These are phyloP conservation scores for Creontiades dilutus DNA, from an alignment of 2,888 invertebrate species.

Conservation along the genomic window DNA sequence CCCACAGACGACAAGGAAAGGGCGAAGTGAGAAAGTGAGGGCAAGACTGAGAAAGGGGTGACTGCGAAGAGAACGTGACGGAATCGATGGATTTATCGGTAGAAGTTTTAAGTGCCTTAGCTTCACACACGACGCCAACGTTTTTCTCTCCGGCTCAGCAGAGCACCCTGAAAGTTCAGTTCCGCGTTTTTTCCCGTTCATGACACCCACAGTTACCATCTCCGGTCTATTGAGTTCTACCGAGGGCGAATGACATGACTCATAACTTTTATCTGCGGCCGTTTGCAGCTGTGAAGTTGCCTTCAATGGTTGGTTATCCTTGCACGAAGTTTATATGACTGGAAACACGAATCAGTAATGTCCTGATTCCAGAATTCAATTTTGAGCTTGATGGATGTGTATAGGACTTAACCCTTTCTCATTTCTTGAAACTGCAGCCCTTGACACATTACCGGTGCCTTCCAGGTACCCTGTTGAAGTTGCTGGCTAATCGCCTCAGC, in stretches of 20 bases:
- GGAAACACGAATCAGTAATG: too few relatives aligned
- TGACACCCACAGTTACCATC: neutral
- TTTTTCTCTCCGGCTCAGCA: neutral
- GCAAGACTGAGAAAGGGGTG: neutral
- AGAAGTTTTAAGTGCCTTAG: constrained; percentile 35
- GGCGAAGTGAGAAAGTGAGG: neutral
- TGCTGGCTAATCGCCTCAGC: too few relatives aligned
- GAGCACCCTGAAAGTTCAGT: neutral
- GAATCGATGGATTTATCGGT: constrained; percentile 27
- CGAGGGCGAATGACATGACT: neutral
- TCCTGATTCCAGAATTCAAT: too few relatives aligned
- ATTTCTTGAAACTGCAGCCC: too few relatives aligned
- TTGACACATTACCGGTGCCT: too few relatives aligned
- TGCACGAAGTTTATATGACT: too few relatives aligned
- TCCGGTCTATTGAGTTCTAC: constrained; percentile 6
- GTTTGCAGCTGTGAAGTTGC: neutral
- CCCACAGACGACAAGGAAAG: neutral
- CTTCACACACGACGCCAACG: constrained; percentile 10
- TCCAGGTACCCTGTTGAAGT: too few relatives aligned
- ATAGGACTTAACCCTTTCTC: too few relatives aligned
- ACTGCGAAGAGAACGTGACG: neutral
- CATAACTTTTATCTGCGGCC: neutral
- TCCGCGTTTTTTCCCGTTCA: neutral
- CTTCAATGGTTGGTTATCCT: too few relatives aligned
- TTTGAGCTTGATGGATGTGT: too few relatives aligned